Evolutionary conservation across 2,797 vertebrate species (phyloP), one percentile per base, ranked within the genome.

Genomic region (Hemibagrus guttatus): DNA sequence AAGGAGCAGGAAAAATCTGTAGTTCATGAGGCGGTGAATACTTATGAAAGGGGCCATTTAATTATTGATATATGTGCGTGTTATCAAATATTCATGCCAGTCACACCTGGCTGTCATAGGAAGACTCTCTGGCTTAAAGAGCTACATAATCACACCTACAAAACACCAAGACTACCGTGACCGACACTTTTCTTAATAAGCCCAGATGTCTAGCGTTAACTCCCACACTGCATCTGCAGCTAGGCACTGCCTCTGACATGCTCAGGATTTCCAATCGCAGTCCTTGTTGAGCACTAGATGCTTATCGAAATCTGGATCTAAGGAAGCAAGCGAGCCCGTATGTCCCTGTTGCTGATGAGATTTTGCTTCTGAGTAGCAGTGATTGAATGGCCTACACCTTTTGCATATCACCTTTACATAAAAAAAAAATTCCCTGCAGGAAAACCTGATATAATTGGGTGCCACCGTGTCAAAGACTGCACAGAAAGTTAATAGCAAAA

Each of bases 251-350:
- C 61, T n/a, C 19, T 66, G 28, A 58, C 71, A 78, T 71, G 63
- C 78, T 81, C 83, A 49, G 9, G 52, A 72, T 85, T 88, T 81
- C 49, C 71, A 68, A 88, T 86, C 81, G 66, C 19, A 79, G 81
- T 71, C 83, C 81, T 86, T 39, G 42, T 58, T 26, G 54, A 81
- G 76, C 78, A 42, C 66, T 79, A 85, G 81, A 17, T 39, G 31
- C 82, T 86, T 88, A 89, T 90, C 88, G 83, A 89, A 87, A 86
- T 88, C 85, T 81, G 58, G 83, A 85, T 89, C 89, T 87, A 84
- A 75, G 82, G 61, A 69, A 63, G 66, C 68, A 85, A 68, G 85
- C 56, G 49, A 76, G 42, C 39, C 46, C 58, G 14, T 84, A 63
- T 71, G 49, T 81, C 82, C 69, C 76, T 58, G 54, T 31, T 79